Conservation (phyloP, 1,140 invertebrate species). For the Pachyrhynchus sulphureomaculatus region DNA sequence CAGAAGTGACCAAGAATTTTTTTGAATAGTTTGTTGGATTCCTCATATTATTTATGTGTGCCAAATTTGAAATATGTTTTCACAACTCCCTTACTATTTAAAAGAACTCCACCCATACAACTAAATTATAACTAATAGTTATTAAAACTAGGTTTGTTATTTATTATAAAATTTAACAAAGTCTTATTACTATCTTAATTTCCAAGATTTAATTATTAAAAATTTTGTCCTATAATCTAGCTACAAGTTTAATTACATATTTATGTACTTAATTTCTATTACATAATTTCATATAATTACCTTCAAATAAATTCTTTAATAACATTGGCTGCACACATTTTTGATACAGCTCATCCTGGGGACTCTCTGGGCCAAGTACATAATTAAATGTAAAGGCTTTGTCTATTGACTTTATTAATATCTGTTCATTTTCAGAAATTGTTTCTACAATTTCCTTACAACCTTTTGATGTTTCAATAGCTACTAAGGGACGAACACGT, state of each 20-base stretch:
- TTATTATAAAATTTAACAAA: too few species aligned
- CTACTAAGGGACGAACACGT: conserved; percentile 75
- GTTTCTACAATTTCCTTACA: conserved; percentile 68
- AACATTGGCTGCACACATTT: conserved; percentile 73
- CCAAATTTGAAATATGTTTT: too few species aligned
- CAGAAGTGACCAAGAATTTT: too few species aligned
- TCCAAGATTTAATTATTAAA: too few species aligned
- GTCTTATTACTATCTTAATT: too few species aligned
- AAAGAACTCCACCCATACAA: too few species aligned
- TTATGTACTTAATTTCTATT: neutral
- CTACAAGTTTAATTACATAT: neutral
- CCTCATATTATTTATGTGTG: too few species aligned
- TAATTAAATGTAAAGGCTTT: conserved; percentile 87
- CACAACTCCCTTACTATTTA: too few species aligned
- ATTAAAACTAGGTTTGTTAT: too few species aligned
- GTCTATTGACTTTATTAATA: conserved; percentile 69
- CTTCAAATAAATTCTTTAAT: conserved; percentile 79
- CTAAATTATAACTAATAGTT: too few species aligned
- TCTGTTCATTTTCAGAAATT: conserved; percentile 63
- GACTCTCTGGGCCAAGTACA: conserved; percentile 70
- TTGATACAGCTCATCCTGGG: conserved; percentile 77
- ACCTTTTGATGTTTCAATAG: conserved; percentile 67
- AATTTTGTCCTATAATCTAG: neutral
- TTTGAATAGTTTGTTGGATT: too few species aligned
- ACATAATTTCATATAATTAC: conserved; percentile 11